Conservation (phyloP, 1,140 invertebrate genomes). For the Dolichoris vasculosae region DNA sequence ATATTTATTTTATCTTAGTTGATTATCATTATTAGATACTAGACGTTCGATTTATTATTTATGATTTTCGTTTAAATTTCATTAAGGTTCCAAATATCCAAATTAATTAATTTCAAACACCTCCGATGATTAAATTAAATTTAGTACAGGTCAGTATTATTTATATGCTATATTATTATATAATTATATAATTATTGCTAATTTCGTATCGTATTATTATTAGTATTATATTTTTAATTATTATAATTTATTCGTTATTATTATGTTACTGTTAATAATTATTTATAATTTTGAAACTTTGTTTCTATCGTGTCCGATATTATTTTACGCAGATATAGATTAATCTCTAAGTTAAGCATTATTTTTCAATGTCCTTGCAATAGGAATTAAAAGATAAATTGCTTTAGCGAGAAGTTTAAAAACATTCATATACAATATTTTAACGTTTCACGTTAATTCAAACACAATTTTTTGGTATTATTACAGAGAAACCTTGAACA, state of each 20-base stretch:
- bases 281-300: not conserved
- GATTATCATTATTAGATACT: not conserved
- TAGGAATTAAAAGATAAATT: not conserved
- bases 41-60: not conserved
- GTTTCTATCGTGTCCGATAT: not conserved
- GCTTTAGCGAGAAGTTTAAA: not conserved
- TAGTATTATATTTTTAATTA: too few species aligned
- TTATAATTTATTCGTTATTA: too few species aligned
- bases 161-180: too few species aligned
- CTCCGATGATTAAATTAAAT: not conserved
- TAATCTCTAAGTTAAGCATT: not conserved
- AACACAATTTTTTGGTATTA: not conserved
- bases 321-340: not conserved
- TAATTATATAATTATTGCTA: too few species aligned
- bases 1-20: not conserved
- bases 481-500: slow-evolving; percentile 8
- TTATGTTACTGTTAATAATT: too few species aligned
- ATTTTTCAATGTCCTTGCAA: not conserved
- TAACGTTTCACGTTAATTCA: not conserved
- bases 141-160: not conserved
- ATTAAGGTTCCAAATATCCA: not conserved
- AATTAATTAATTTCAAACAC: not conserved
- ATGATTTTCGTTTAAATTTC: not conserved
- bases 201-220: too few species aligned
- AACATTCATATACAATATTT: not conserved